Base-by-base conservation (phyloP, 2,113 vertebrate genomes). In the Colistium nudipinnis region DNA sequence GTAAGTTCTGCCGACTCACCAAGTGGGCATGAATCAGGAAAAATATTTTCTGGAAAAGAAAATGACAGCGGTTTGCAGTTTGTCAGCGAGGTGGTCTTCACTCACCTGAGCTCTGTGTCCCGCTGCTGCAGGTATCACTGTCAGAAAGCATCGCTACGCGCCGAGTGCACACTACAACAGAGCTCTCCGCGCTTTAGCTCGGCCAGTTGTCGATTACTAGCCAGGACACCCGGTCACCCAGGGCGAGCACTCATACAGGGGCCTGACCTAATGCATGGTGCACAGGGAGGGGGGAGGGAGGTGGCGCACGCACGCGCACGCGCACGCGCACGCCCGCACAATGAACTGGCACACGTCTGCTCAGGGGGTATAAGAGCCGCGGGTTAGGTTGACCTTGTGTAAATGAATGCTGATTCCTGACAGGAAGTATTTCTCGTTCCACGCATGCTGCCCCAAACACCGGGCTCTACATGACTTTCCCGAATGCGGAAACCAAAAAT, bases 81-180 rank as follows among this genome's bases (percentile, higher is more conserved):
- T 38, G 31, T 20, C n/a, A 70, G 38, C 67, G 11, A 10, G 20
- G 2, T 71, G 62, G 22, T 73, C 57, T 4, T 22, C 70, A 92
- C 93, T 94, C 90, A 96, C 94, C 94, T 92, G 87, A 76, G 31
- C 78, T 84, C 64, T 87, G 89, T 1, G 73, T 84, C 62, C 86
- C 80, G 87, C 51, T 92, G 80, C 86, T 82, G 85, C 89, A 86
- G 59, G 73, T 87, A 73, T 82, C 75, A 64, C 86, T 81, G 78
- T 88, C 76, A 71, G 81, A 91, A 55, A 91, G 84, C 93, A 95
- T 95, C 85, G 84, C 86, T 91, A 43, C 64, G 56, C 17, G 24
- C 65, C 44, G 43, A 71, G 70, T 67, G 78, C 57, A 44, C 41
- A 41, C 52, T 69, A 75, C 48, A 71, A 31, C 60, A n/a, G 27